Percentiles rank a stretch among this genome's conserved stretches.
phyloP scores from a whole-genome alignment of 2,888 invertebrate species.

The Apamea monoglypha region DNA sequence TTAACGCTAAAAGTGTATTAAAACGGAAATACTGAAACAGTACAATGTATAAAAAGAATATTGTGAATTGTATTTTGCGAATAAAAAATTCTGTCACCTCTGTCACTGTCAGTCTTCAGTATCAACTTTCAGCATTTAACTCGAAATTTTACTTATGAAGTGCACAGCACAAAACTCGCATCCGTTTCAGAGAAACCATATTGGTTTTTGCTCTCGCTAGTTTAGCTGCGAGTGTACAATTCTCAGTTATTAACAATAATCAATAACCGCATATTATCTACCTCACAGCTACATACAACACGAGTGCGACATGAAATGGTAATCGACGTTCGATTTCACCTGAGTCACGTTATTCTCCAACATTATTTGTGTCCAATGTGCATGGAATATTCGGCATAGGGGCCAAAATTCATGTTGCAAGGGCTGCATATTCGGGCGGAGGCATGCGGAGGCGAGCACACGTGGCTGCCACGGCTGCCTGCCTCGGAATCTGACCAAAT shows the following conservation, averaged over 20 bases:
- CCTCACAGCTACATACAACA: conserved; percentile 44
- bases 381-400: conserved; percentile 88
- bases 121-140: conserved; percentile 32
- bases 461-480: conserved; percentile 87
- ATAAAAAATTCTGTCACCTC: conserved; percentile 25
- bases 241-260: conserved; percentile 67
- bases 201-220: conserved; percentile 25
- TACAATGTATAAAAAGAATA: conserved; percentile 20
- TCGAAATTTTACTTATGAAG: conserved; percentile 33
- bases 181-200: conserved; percentile 20
- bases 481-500: conserved; percentile 89
- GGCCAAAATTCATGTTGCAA: conserved; percentile 85
- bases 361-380: conserved; percentile 84
- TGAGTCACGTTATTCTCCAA: conserved; percentile 79
- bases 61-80: conserved; percentile 18
- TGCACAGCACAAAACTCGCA: conserved; percentile 26
- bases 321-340: conserved; percentile 76
- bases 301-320: conserved; percentile 69
- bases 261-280: conserved; percentile 69
- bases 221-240: conserved; percentile 55
- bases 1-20: conserved; percentile 52
- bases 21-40: conserved; percentile 26
- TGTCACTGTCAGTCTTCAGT: conserved; percentile 17
- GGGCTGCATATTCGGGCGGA: conserved; percentile 85
- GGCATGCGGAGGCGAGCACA: conserved; percentile 88